Conservation (phyloP, 2,113 vertebrate genomes). For the Seriola rivoliana region DNA sequence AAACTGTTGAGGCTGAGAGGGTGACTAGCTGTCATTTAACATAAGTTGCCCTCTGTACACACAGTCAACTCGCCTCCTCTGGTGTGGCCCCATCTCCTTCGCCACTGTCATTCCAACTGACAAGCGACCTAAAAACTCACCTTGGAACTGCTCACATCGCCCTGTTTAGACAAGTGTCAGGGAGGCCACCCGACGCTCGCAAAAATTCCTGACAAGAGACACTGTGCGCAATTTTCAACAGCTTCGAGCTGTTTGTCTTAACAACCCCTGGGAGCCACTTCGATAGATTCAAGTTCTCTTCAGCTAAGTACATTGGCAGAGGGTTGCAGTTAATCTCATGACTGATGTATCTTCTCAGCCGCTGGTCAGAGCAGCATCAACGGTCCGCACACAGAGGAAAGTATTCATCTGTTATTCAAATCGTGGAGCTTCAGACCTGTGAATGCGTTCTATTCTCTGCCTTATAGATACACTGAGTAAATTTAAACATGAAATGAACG, state of each 20-base stretch:
- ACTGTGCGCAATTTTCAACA: constrained; percentile 56
- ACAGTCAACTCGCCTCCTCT: constrained; percentile 62
- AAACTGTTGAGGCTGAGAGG: constrained; percentile 46
- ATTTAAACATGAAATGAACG: constrained; percentile 47
- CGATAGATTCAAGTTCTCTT: constrained; percentile 61
- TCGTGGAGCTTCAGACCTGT: background rate
- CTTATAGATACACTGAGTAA: constrained; percentile 20
- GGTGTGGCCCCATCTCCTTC: constrained; percentile 58
- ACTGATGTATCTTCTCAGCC: constrained; percentile 58
- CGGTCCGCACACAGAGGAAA: constrained; percentile 16
- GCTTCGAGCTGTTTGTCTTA: constrained; percentile 63
- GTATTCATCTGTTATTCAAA: constrained; percentile 38
- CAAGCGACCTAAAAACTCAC: constrained; percentile 80
- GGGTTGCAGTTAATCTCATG: constrained; percentile 61
- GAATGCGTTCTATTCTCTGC: background rate
- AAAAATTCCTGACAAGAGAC: constrained; percentile 61
- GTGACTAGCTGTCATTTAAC: constrained; percentile 69
- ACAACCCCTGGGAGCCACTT: constrained; percentile 52
- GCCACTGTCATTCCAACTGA: constrained; percentile 73
- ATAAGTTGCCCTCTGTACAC: constrained; percentile 62
- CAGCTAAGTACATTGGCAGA: constrained; percentile 60
- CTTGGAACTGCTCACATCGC: constrained; percentile 71
- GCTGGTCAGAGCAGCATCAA: constrained; percentile 40
- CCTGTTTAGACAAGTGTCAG: constrained; percentile 74
- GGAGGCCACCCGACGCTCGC: constrained; percentile 5